Conservation (phyloP, 2,797 vertebrate genomes). For the Neopelma chrysocephalum region DNA sequence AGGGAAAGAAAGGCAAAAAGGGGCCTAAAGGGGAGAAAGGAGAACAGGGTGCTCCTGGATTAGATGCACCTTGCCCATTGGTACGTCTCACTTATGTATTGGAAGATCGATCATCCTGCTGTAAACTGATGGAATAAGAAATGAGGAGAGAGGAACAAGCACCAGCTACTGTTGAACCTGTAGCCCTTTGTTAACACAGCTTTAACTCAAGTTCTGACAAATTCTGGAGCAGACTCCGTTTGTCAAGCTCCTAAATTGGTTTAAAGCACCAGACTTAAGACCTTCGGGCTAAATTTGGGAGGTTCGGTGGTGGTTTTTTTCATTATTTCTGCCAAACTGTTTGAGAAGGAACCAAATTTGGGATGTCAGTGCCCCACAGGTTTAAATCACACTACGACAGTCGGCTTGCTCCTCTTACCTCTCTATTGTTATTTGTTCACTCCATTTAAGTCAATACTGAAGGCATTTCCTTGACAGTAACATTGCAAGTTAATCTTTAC, state of each 20-base stretch:
- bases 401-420: slow-evolving; percentile 77
- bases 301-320: background rate
- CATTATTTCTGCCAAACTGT: background rate
- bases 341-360: background rate
- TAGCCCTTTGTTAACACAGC: background rate
- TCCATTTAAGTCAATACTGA: slow-evolving; percentile 66
- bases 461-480: slow-evolving; percentile 89
- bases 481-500: slow-evolving; percentile 97
- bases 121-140: slow-evolving; percentile 68
- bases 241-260: background rate
- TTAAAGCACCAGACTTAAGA: background rate
- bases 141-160: slow-evolving; percentile 78
- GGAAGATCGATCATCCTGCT: slow-evolving; percentile 69
- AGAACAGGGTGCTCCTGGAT: slow-evolving; percentile 99
- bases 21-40: slow-evolving; percentile 99
- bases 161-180: slow-evolving; percentile 13
- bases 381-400: background rate
- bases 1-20: slow-evolving; percentile 99
- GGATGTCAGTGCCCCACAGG: background rate
- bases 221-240: background rate
- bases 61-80: slow-evolving; percentile 99
- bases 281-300: background rate
- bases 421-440: slow-evolving; percentile 45
- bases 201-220: background rate
- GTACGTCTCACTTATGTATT: slow-evolving; percentile 88